A percentile compares a stretch with the other conserved stretches of the same genome.
phyloP scores from a whole-genome alignment of 2,888 invertebrate genomes.

The Scelioninae gen. 1 region DNA sequence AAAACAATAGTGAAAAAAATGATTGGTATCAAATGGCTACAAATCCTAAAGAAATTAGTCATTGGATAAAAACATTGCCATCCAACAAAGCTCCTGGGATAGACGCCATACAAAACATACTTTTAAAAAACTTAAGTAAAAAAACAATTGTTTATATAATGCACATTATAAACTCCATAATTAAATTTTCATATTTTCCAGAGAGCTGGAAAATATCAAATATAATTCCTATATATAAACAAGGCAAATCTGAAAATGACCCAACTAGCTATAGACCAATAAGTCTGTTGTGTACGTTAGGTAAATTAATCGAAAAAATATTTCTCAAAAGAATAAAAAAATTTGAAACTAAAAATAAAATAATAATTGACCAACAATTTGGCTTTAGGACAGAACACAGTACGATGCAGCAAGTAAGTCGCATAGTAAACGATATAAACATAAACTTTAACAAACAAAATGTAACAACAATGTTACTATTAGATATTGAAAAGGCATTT shows the following conservation, averaged over 20 bases:
- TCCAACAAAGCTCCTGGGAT: constrained; percentile 54
- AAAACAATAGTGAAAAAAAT: constrained; percentile 3
- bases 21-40: constrained; percentile 34
- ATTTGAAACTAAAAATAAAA: constrained; percentile 61
- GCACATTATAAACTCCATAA: constrained; percentile 53
- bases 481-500: no score
- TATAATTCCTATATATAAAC: constrained; percentile 59
- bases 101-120: constrained; percentile 59
- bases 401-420: constrained; percentile 75
- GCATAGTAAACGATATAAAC: constrained; percentile 74
- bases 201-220: constrained; percentile 54
- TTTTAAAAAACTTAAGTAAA: constrained; percentile 58
- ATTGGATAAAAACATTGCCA: constrained; percentile 34
- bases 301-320: constrained; percentile 61
- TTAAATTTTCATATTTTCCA: constrained; percentile 59
- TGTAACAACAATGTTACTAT: constrained; percentile 73
- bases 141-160: constrained; percentile 48
- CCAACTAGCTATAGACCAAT: constrained; percentile 69
- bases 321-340: constrained; percentile 55
- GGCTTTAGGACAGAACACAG: constrained; percentile 76
- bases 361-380: constrained; percentile 72
- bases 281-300: constrained; percentile 58
- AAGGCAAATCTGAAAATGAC: constrained; percentile 37
- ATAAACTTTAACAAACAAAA: constrained; percentile 74
- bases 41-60: constrained; percentile 29